Conservation (phyloP, 2,888 invertebrate species). For the Amblyjoppa proteus region DNA sequence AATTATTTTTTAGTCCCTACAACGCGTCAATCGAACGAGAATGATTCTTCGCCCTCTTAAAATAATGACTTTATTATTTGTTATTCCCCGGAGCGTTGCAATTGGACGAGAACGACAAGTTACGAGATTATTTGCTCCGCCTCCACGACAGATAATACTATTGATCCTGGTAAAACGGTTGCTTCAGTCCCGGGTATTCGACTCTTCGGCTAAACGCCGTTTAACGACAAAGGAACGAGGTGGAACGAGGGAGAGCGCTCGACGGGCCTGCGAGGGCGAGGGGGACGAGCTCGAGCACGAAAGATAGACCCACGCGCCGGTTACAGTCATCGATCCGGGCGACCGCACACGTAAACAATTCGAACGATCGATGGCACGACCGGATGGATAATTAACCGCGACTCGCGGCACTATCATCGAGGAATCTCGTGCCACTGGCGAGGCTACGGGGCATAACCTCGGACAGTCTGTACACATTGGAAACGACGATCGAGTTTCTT, state of each 20-base stretch:
- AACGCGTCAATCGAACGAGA: no score
- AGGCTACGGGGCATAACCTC: not conserved
- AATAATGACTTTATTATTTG: not conserved
- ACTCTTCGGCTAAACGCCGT: not conserved
- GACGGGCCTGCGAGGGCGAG: not conserved
- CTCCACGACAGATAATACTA: not conserved
- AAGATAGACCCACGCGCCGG: conserved; percentile 24
- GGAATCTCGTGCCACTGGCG: conserved; percentile 23
- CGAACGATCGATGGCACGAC: conserved; percentile 22
- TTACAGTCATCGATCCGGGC: conserved; percentile 1
- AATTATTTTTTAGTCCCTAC: no score
- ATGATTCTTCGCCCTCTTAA: no score
- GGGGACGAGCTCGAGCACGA: conserved; percentile 1
- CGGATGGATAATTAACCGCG: conserved; percentile 45
- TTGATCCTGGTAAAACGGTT: not conserved
- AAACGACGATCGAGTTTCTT: not conserved
- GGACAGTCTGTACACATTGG: not conserved
- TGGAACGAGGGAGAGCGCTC: not conserved
- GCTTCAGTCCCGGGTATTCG: not conserved
- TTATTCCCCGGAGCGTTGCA: not conserved
- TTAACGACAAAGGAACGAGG: not conserved
- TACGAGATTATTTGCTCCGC: not conserved
- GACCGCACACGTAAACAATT: conserved; percentile 42
- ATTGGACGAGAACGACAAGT: not conserved
- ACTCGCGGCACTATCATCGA: conserved; percentile 15